phyloP scores from a whole-genome alignment of 2,797 vertebrate species.

The Halcyon chelicuti region DNA sequence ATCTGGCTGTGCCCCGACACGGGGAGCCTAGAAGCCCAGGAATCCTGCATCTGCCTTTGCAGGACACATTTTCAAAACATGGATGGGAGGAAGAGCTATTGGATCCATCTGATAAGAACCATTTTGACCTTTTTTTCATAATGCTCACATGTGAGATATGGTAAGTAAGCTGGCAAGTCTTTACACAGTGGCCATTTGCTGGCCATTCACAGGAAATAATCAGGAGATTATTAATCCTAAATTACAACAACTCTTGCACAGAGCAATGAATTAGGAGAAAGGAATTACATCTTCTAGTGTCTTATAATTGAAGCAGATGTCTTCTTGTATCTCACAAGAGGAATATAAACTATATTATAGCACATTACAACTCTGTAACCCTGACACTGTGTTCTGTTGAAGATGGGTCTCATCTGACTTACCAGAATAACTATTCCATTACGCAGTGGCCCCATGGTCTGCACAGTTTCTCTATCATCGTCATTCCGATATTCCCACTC shows the following conservation, averaged over 20 bases:
- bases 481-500: slow-evolving; percentile 97
- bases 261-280: background rate
- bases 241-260: background rate
- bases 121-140: background rate
- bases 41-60: background rate
- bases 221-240: background rate
- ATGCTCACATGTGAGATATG: background rate
- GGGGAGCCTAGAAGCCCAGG: background rate
- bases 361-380: background rate
- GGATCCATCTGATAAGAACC: background rate
- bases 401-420: slow-evolving; percentile 59
- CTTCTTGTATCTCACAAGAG: slow-evolving; percentile 28
- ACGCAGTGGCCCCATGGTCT: slow-evolving; percentile 91
- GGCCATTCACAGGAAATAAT: background rate
- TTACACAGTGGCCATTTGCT: background rate
- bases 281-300: background rate
- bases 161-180: background rate
- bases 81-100: background rate
- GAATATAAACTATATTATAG: background rate
- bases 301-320: slow-evolving; percentile 29
- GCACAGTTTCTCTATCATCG: slow-evolving; percentile 90
- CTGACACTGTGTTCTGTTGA: background rate
- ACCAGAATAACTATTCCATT: slow-evolving; percentile 92
- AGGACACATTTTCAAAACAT: background rate
- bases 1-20: background rate